A percentile compares a stretch with the other conserved stretches of the same genome.
Conservation (phyloP, 2,797 vertebrate species). For the Sarcophilus harrisii region DNA sequence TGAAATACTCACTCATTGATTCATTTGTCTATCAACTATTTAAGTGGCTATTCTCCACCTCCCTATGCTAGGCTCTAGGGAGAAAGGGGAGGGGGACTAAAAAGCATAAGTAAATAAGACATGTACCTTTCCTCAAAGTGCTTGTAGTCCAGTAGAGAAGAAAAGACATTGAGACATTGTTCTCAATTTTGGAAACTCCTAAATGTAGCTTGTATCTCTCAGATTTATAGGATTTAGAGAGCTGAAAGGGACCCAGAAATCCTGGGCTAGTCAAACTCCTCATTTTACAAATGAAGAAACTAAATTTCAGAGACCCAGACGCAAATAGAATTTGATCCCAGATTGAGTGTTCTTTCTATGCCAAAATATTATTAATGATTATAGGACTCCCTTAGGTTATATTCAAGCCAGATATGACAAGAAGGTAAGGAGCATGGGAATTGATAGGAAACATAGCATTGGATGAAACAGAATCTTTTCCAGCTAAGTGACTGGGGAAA, state of each 20-base stretch:
- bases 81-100: not conserved
- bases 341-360: not conserved
- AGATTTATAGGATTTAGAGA: not conserved
- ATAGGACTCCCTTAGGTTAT: not conserved
- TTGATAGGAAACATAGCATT: not conserved
- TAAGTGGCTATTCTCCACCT: not conserved
- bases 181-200: not conserved
- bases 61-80: not conserved
- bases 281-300: not conserved
- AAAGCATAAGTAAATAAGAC: not conserved
- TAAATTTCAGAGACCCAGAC: not conserved
- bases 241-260: not conserved
- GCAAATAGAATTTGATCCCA: not conserved
- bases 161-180: not conserved
- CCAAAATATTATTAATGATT: not conserved
- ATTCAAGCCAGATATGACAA: not conserved
- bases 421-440: not conserved
- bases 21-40: not conserved
- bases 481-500: not conserved
- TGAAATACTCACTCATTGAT: not conserved
- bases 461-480: not conserved
- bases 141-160: not conserved
- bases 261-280: not conserved
- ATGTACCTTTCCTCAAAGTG: not conserved
- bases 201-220: not conserved